Conservation (phyloP, 2,797 vertebrate genomes). For the Pithecia hirsuta region DNA sequence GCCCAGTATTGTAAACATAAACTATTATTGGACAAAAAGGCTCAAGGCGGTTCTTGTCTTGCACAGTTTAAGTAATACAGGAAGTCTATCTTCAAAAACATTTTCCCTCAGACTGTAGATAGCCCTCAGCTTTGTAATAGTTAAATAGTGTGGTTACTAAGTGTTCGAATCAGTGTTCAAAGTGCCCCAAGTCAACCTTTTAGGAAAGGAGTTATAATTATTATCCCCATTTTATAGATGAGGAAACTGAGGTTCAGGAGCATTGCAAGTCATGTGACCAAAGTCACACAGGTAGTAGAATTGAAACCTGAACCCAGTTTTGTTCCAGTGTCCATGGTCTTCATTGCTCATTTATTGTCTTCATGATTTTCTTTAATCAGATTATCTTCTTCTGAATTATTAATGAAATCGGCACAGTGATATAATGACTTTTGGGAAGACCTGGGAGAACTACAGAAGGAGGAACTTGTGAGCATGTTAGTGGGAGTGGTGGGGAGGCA, state of each 20-base stretch:
- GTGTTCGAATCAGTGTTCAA: neutral
- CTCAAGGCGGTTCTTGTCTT: neutral
- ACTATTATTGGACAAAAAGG: neutral
- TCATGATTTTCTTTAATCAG: neutral
- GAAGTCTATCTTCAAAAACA: neutral
- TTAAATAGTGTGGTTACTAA: neutral
- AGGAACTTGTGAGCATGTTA: neutral
- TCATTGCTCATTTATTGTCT: neutral
- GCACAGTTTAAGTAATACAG: neutral
- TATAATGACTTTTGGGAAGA: neutral
- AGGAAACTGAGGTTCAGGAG: neutral
- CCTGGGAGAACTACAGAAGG: neutral
- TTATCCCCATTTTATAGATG: neutral
- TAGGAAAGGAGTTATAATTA: neutral
- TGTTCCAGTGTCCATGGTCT: neutral
- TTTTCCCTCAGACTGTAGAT: neutral
- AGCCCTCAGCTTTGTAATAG: neutral
- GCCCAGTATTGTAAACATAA: neutral
- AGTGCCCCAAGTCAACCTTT: neutral
- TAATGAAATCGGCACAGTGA: neutral
- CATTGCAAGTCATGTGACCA: neutral
- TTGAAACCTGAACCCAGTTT: neutral
- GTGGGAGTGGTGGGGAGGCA: neutral
- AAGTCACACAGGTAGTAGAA: neutral
- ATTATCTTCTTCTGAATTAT: neutral